Evolutionary conservation across 1,140 invertebrate genomes (phyloP).

Genomic region (Ylistrum balloti): DNA sequence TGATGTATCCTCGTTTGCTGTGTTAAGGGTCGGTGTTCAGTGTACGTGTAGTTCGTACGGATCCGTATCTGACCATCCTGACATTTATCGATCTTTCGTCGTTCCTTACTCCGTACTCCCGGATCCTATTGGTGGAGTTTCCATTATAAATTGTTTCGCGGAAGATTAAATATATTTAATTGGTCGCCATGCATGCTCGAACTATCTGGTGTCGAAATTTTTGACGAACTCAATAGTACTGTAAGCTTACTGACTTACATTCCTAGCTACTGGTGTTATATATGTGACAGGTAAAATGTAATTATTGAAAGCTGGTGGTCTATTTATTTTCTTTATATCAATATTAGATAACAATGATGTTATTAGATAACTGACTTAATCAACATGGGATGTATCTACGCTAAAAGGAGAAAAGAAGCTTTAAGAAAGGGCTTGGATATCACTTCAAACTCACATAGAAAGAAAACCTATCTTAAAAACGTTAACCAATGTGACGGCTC

Average conservation of each 20-base stretch:
- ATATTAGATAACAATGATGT: neutral
- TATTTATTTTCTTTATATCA: neutral
- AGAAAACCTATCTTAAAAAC: slow-evolving; percentile 60
- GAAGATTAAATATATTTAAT: slow-evolving; percentile 36
- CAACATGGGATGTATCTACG: slow-evolving; percentile 61
- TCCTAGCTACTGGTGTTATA: neutral
- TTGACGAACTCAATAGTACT: neutral
- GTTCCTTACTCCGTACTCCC: neutral
- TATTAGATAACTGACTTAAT: neutral
- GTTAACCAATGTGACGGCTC: slow-evolving; percentile 49
- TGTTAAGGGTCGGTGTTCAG: neutral
- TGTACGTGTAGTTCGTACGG: neutral
- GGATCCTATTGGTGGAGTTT: slow-evolving; percentile 10
- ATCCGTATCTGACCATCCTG: neutral
- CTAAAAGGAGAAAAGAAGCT: slow-evolving; percentile 59
- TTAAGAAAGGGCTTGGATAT: slow-evolving; percentile 57
- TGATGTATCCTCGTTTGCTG: neutral
- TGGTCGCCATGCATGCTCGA: slow-evolving; percentile 27
- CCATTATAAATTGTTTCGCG: neutral
- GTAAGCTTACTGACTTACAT: neutral
- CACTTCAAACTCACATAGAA: slow-evolving; percentile 51
- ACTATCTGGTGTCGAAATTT: neutral
- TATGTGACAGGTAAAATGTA: neutral
- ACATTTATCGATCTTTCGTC: neutral
- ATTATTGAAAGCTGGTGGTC: slow-evolving; percentile 22